Conservation (phyloP, 2,888 invertebrate genomes). For the Caenorhabditis sp. region DNA sequence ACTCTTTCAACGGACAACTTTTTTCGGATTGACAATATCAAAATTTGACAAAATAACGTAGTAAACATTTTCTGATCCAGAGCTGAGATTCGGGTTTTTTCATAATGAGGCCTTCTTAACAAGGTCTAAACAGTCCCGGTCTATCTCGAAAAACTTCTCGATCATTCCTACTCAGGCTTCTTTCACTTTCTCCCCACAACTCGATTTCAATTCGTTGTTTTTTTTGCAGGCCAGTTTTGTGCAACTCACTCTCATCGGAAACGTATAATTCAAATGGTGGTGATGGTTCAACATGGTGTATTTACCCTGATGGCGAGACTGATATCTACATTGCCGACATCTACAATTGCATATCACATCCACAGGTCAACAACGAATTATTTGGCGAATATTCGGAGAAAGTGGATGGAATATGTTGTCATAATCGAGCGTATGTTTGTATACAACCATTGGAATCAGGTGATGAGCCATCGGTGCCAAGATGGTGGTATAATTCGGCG, state of each 20-base stretch:
- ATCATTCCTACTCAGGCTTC: too few relatives aligned
- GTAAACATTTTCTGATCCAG: too few relatives aligned
- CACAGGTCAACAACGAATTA: constrained; percentile 62
- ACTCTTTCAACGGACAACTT: too few relatives aligned
- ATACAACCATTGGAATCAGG: constrained; percentile 65
- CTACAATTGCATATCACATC: constrained; percentile 66
- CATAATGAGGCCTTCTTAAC: too few relatives aligned
- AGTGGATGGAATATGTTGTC: constrained; percentile 67
- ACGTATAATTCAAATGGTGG: constrained; percentile 58
- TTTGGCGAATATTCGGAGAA: constrained; percentile 64
- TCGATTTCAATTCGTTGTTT: too few relatives aligned
- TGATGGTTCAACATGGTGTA: constrained; percentile 66
- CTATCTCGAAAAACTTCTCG: too few relatives aligned
- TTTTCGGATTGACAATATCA: too few relatives aligned
- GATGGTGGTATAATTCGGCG: constrained; percentile 68
- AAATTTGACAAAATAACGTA: too few relatives aligned
- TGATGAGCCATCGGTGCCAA: constrained; percentile 63
- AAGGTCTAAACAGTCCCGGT: too few relatives aligned
- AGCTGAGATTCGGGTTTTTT: too few relatives aligned
- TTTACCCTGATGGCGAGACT: constrained; percentile 65
- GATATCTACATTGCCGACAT: constrained; percentile 65
- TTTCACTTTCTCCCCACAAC: too few relatives aligned
- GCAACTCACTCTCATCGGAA: constrained; percentile 60
- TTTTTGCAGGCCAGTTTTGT: constrained; percentile 58
- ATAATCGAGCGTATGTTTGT: constrained; percentile 64